These are phyloP conservation scores for Microtus ochrogaster DNA, from an alignment of 2,113 vertebrate genomes.

Conservation along the genomic window DNA sequence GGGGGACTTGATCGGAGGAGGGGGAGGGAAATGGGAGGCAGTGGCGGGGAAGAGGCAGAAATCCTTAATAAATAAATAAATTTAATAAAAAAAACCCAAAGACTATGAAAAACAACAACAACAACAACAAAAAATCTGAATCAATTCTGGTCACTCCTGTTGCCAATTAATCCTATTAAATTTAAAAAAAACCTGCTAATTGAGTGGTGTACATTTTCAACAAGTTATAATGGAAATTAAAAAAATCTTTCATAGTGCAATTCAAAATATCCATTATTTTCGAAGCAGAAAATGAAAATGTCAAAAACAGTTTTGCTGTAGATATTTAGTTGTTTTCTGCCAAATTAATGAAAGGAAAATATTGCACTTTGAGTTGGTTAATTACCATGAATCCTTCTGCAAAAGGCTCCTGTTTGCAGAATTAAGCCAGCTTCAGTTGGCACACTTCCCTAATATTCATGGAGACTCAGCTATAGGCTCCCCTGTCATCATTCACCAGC, in stretches of 20 bases:
- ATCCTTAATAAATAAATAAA: too few species aligned
- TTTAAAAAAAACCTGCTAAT: slow-evolving; percentile 30
- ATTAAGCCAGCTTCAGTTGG: slow-evolving; percentile 75
- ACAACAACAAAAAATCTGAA: slow-evolving; percentile 62
- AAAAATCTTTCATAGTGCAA: slow-evolving; percentile 67
- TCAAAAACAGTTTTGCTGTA: slow-evolving; percentile 77
- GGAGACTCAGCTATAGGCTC: slow-evolving; percentile 73
- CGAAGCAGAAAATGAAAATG: slow-evolving; percentile 76
- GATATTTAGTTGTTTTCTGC: slow-evolving; percentile 81
- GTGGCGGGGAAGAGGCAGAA: too few species aligned
- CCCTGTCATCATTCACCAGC: slow-evolving; percentile 68
- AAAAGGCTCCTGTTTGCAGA: slow-evolving; percentile 78
- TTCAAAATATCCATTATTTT: slow-evolving; percentile 76
- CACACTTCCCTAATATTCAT: slow-evolving; percentile 75
- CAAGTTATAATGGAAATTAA: slow-evolving; percentile 60
- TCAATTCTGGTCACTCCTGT: not conserved
- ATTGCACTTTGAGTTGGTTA: slow-evolving; percentile 81
- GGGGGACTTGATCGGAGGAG: too few species aligned
- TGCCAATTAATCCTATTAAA: slow-evolving; percentile 36
- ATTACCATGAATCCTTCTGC: slow-evolving; percentile 81
- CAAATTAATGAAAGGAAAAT: slow-evolving; percentile 83
- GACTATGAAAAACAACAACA: too few species aligned
- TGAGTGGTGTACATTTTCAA: slow-evolving; percentile 60
- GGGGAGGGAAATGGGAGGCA: too few species aligned
- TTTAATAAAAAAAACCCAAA: too few species aligned